A percentile compares a stretch with the other conserved stretches of the same genome.
Evolutionary conservation across 35 echinoderm and acorn worm species (phyloP).

Genomic region (Ptychodera flava): DNA sequence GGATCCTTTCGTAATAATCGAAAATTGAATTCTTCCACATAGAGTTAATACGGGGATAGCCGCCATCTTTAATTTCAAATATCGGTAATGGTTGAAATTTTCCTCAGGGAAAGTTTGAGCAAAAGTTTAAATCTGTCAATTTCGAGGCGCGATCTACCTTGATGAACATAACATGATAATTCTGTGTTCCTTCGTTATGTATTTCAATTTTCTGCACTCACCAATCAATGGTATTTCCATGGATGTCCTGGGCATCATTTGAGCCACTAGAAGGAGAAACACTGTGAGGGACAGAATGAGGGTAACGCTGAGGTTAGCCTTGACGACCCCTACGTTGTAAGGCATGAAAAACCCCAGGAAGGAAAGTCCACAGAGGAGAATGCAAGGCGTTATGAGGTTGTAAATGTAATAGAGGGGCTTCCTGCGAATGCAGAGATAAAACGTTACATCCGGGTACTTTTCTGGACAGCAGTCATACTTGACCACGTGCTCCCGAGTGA

Average conservation of each 20-base stretch:
- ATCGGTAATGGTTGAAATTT: too few relatives aligned
- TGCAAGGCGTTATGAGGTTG: slow-evolving; percentile 88
- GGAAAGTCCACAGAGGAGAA: slow-evolving; percentile 79
- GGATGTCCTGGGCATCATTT: slow-evolving; percentile 90
- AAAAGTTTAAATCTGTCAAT: too few relatives aligned
- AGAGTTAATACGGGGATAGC: too few relatives aligned
- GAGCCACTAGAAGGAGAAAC: slow-evolving; percentile 84
- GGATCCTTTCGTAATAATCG: too few relatives aligned
- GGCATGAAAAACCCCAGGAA: slow-evolving; percentile 99
- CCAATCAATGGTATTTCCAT: slow-evolving; percentile 84
- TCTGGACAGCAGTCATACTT: slow-evolving; percentile 72
- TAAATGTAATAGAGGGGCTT: slow-evolving; percentile 95
- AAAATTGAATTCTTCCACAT: too few relatives aligned
- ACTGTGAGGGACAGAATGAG: slow-evolving; percentile 89
- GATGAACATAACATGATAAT: too few relatives aligned
- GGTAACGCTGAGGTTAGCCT: slow-evolving; percentile 86
- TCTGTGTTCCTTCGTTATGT: too few relatives aligned
- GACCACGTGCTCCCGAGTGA: slow-evolving; percentile 41
- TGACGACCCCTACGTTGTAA: slow-evolving; percentile 96
- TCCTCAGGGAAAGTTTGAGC: too few relatives aligned
- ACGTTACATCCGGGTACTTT: slow-evolving; percentile 77
- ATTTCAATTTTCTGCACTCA: too few relatives aligned
- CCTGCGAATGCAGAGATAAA: slow-evolving; percentile 54
- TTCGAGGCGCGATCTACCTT: too few relatives aligned
- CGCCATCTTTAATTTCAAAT: too few relatives aligned